Conservation (phyloP, 1,140 invertebrate species). For the Eurosta solidaginis region DNA sequence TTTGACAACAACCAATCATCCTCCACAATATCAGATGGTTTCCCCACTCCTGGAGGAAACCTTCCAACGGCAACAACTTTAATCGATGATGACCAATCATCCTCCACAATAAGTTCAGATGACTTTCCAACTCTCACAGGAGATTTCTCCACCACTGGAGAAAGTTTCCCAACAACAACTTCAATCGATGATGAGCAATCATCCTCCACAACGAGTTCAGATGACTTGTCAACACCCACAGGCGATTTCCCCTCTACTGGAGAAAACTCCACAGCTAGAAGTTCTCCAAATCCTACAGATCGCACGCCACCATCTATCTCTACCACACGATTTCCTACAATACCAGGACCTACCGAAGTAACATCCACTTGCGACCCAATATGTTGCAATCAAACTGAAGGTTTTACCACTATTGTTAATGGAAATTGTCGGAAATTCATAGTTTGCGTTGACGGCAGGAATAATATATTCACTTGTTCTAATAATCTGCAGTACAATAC, state of each 20-base stretch:
- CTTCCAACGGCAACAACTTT: not conserved
- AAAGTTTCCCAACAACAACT: not conserved
- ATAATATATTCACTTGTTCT: slow-evolving; percentile 17
- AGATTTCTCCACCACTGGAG: not conserved
- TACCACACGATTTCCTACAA: not conserved
- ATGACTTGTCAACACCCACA: not conserved
- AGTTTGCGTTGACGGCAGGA: not conserved
- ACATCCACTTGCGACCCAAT: not conserved
- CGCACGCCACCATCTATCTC: not conserved
- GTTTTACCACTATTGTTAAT: not conserved
- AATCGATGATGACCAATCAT: not conserved
- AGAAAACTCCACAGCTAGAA: not conserved
- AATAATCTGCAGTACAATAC: slow-evolving; percentile 30
- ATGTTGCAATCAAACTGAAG: slow-evolving; percentile 6
- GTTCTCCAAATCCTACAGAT: not conserved
- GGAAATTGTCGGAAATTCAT: slow-evolving; percentile 16
- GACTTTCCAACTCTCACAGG: not conserved
- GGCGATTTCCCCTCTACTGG: not conserved
- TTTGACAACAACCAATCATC: not conserved
- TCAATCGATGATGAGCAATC: not conserved
- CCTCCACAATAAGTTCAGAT: not conserved
- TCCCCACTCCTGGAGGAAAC: not conserved
- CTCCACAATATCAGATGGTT: not conserved
- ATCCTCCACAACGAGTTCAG: not conserved
- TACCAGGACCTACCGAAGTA: not conserved